Conservation (phyloP, 2,888 invertebrate species). For the Acrocera orbiculus region DNA sequence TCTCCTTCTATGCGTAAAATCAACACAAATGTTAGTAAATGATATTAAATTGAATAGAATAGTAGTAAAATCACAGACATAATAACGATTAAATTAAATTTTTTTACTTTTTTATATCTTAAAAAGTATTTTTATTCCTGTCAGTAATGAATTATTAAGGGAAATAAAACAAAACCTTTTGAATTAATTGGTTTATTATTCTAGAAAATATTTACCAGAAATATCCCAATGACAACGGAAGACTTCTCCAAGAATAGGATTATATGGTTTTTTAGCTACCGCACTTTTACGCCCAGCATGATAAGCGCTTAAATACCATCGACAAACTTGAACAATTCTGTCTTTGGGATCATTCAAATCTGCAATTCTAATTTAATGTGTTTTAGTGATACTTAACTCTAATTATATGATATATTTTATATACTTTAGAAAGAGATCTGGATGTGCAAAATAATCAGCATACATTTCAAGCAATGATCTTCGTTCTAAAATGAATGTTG, state of each 20-base stretch:
- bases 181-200: too few species aligned
- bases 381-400: too few species aligned
- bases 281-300: constrained; percentile 95
- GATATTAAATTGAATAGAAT: too few species aligned
- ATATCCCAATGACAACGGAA: constrained; percentile 81
- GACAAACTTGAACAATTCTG: constrained; percentile 82
- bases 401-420: constrained; percentile 3
- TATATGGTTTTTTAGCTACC: constrained; percentile 97
- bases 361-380: constrained; percentile 51
- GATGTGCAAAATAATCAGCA: constrained; percentile 99
- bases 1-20: constrained; percentile 17
- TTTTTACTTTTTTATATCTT: too few species aligned
- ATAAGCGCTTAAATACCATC: constrained; percentile 97
- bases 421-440: constrained; percentile 85
- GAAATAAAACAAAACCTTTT: too few species aligned
- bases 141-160: too few species aligned
- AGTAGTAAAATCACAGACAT: too few species aligned
- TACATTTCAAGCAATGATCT: constrained; percentile 98
- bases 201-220: too few species aligned
- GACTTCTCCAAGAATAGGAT: constrained; percentile 92
- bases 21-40: too few species aligned
- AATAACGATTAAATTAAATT: too few species aligned
- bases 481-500: constrained; percentile 95
- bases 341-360: constrained; percentile 73
- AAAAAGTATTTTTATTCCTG: too few species aligned